Base-by-base conservation (phyloP, 1,140 invertebrate species). In the Dendrolimus punctatus region DNA sequence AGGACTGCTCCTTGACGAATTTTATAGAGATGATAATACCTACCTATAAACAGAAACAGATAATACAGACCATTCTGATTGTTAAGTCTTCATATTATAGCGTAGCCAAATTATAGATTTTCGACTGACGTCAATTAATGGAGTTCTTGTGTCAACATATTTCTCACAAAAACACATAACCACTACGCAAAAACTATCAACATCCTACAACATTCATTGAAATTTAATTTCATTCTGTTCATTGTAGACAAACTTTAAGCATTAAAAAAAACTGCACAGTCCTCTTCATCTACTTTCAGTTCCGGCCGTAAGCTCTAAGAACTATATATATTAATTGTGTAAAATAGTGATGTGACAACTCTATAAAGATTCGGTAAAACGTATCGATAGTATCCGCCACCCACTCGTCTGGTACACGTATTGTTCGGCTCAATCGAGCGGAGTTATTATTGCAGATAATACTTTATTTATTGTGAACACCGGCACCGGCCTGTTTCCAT, bases 371-470 rank as follows among this genome's bases (percentile, higher is more conserved):
- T 51, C 67, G 66, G 63, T 73, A 66, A 72, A 23, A 40, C 10
- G 71, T 65, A 64, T 60, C 52, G 70, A 78, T 75, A 68, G 57
- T 65, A 73, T 57, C 64, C 53, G 43, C 64, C 77, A 67, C 78
- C 78, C 71, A 81, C 80, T 66, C 71, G 70, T 65, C 60, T 55
- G 51, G 23, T 53, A 55, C 64, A 61, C 51, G 68, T 75, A 84
- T 84, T 84, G 80, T 84, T 80, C 66, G 40, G 68, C 62, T 75
- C 75, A 74, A 81, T 79, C 64, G 64, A 72, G 63, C 62, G 62
- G 57, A 83, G 73, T 80, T 83, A 83, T 80, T 80, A 80, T 80
- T 84, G 64, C 68, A 76, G 80, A 84, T 84, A 84, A 76, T 77
- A 68, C 68, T 71, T 77, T 80, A 77, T 79, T 83, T 84, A 78